Base-by-base conservation (phyloP, 2,888 invertebrate species). In the Drosophila cognata region DNA sequence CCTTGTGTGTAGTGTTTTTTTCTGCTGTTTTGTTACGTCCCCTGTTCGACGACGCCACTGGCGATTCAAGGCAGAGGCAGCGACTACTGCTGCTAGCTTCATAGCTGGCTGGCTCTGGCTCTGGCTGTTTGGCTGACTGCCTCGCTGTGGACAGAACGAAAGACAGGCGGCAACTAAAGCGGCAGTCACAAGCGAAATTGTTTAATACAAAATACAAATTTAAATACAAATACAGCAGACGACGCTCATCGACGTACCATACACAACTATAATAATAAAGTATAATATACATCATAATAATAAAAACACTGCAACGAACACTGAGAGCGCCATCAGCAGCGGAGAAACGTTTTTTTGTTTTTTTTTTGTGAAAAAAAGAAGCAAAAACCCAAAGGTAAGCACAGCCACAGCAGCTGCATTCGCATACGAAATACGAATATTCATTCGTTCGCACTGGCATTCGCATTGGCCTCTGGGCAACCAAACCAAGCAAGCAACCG, bases 91-190 rank as follows among this genome's bases (percentile, higher is more conserved):
- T 77, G 77, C 77, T 77, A 79, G 78, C 79, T 79, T 79, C 57
- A 79, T 79, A 75, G 75, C 75, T 79, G 79, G 73, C 73, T 79
- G 79, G 62, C 79, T 79, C 62, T 76, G 75, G 63, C 80, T 67
- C 69, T 80, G 77, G 79, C 77, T 84, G 83, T 84, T 84, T 84
- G 66, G 86, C 84, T 84, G 87, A 81, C 81, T 81, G 81, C 81
- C 81, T 81, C 76, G 81, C 81, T 81, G 81, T 84, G 87, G 84
- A 84, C 87, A 87, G 84, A 84, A 84, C 86, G 84, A 82, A 87
- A 84, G 87, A 84, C 84, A 87, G 84, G 87, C 84, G 84, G 87
- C 84, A 81, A 84, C 84, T 84, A 82, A 84, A 81, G 74, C 77
- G 80, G 79, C 80, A 71, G 74, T 79, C 79, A 74, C 79, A 59